These are phyloP conservation scores for Buphagus erythrorhynchus DNA, from an alignment of 2,797 vertebrate genomes.

Conservation along the genomic window DNA sequence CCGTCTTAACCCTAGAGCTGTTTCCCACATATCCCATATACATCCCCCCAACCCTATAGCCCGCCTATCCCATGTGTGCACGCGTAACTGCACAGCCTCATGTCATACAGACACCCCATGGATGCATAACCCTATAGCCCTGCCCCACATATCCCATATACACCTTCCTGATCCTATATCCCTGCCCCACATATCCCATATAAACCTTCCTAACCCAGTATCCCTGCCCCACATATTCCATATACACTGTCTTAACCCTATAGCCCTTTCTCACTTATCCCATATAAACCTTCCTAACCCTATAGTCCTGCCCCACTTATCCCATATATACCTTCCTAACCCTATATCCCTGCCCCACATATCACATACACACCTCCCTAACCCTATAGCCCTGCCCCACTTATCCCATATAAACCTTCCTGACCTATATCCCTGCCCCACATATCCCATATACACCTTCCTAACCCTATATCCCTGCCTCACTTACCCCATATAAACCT, in stretches of 20 bases:
- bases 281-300: neutral
- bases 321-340: fast-evolving
- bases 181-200: fast-evolving
- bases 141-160: fast-evolving
- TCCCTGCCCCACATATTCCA: neutral
- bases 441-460: fast-evolving
- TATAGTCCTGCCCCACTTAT: fast-evolving
- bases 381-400: fast-evolving
- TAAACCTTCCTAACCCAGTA: fast-evolving
- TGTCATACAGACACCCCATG: neutral
- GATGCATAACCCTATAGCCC: too few species aligned
- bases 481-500: neutral
- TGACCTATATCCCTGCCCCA: fast-evolving
- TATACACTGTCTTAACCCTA: neutral
- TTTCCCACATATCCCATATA: neutral
- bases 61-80: neutral
- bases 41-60: too few species aligned
- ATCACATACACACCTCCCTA: fast-evolving
- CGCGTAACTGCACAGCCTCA: neutral
- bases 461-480: fast-evolving
- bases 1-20: neutral
- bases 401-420: fast-evolving
- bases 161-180: fast-evolving
- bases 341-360: fast-evolving
- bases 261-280: fast-evolving